Evolutionary conservation across 2,888 invertebrate genomes (phyloP).

Genomic region (Hydriomena furcata): DNA sequence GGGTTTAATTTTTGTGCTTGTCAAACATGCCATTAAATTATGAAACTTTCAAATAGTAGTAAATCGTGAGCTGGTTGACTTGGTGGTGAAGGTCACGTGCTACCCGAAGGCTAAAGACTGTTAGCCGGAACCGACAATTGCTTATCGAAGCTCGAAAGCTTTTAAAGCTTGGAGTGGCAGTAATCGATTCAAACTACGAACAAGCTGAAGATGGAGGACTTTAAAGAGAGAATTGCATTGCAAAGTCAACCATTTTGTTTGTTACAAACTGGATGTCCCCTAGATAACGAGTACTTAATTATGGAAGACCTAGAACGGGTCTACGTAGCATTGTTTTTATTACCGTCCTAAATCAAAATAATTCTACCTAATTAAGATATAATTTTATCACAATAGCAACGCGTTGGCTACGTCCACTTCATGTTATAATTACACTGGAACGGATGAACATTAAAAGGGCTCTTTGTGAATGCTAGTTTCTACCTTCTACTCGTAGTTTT

Average conservation of each 20-base stretch:
- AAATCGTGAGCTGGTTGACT: too few species aligned
- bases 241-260: too few species aligned
- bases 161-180: too few species aligned
- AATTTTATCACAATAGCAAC: conserved; percentile 10
- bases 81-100: too few species aligned
- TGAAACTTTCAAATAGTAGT: conserved; percentile 1
- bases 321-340: conserved; percentile 13
- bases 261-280: too few species aligned
- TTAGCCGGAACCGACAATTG: too few species aligned
- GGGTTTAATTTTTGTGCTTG: conserved; percentile 18
- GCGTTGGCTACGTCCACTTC: neutral
- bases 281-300: conserved; percentile 9
- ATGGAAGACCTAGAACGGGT: conserved; percentile 11
- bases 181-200: too few species aligned
- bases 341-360: conserved; percentile 20
- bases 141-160: too few species aligned
- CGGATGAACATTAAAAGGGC: conserved; percentile 5
- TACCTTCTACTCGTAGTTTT: too few species aligned
- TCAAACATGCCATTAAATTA: conserved; percentile 21
- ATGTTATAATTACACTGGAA: conserved; percentile 9
- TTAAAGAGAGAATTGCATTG: too few species aligned
- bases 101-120: too few species aligned
- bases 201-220: too few species aligned
- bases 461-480: conserved; percentile 6
- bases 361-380: conserved; percentile 7